phyloP scores from a whole-genome alignment of 2,113 vertebrate genomes.

The Nibea coibor region DNA sequence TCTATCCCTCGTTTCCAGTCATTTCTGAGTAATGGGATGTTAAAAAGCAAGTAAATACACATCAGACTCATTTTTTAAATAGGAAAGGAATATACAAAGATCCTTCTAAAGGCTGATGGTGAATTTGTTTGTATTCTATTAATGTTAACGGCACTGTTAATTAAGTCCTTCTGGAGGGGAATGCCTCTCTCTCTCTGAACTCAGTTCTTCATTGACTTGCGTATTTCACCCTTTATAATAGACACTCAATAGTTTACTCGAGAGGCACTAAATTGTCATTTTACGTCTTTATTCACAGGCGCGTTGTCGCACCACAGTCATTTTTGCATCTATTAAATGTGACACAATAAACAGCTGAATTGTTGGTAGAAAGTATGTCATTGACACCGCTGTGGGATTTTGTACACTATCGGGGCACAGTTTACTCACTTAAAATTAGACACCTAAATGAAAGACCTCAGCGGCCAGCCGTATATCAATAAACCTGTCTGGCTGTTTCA shows the following conservation, averaged over 20 bases:
- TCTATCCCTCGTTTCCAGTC: neutral
- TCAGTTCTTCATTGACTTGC: neutral
- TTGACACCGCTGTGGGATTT: neutral
- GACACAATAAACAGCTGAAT: neutral
- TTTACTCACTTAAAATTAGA: neutral
- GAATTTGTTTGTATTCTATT: neutral
- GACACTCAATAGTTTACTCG: neutral
- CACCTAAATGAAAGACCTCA: neutral
- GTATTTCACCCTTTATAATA: neutral
- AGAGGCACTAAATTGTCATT: neutral
- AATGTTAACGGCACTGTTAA: neutral
- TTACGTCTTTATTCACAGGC: neutral
- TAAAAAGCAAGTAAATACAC: slow-evolving; percentile 6
- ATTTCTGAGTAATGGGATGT: neutral
- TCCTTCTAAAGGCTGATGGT: neutral
- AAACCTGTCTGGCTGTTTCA: no score
- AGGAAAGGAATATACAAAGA: neutral
- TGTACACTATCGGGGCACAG: neutral
- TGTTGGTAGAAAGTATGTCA: neutral
- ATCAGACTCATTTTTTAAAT: slow-evolving; percentile 4
- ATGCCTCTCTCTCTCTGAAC: neutral
- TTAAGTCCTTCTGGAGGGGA: neutral
- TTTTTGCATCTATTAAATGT: neutral
- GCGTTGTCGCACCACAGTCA: neutral
- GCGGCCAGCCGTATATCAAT: no score